Evolutionary conservation across 2,888 invertebrate species (phyloP).

Genomic region (Ormyrus rosae): DNA sequence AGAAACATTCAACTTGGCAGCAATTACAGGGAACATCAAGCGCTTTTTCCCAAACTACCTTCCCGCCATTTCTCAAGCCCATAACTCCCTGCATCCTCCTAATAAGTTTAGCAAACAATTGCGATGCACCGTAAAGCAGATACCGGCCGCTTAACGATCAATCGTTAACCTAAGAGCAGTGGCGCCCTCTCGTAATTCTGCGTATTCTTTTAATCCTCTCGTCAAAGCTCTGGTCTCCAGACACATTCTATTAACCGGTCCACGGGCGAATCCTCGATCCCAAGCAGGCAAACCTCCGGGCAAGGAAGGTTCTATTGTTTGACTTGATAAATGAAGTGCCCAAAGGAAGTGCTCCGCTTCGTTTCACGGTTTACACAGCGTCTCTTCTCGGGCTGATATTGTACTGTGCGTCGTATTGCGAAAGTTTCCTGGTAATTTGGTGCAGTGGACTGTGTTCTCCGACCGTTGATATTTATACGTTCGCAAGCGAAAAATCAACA

Average conservation of each 20-base stretch:
- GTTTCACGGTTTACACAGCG: no score
- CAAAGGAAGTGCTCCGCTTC: background rate
- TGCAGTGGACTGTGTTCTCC: no score
- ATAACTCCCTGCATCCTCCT: background rate
- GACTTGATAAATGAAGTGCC: conserved; percentile 71
- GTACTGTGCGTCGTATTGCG: no score
- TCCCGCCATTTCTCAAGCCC: no score
- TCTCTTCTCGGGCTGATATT: no score
- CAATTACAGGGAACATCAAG: no score
- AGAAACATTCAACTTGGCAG: no score
- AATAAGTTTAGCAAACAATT: conserved; percentile 24
- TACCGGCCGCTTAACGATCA: conserved; percentile 8
- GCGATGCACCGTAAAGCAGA: background rate
- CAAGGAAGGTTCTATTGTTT: conserved; percentile 66
- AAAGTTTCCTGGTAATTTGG: no score
- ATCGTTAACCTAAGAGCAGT: conserved; percentile 1
- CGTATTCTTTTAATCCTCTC: background rate
- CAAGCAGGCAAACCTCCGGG: conserved; percentile 1
- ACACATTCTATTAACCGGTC: conserved; percentile 26
- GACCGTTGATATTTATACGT: no score
- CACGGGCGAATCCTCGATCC: background rate
- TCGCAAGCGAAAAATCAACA: no score
- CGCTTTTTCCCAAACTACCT: no score
- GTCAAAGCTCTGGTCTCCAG: background rate
- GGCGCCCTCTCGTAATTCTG: background rate